Evolutionary conservation across 2,113 vertebrate genomes (phyloP), one percentile per base, ranked within the genome.

Genomic region (Psephotus haematonotus): DNA sequence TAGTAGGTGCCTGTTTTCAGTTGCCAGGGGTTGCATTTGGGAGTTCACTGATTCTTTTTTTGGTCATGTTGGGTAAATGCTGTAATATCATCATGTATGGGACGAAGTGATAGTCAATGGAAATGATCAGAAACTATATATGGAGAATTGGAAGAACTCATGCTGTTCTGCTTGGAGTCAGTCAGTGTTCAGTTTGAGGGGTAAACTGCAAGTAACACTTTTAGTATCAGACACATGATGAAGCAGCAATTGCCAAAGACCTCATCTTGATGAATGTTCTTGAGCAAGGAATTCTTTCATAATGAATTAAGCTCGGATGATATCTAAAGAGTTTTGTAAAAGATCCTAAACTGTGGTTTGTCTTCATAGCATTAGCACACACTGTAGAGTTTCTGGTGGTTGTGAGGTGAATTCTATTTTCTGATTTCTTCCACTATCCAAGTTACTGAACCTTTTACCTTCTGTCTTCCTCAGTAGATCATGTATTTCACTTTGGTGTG

Each of bases 301-400:
- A 16, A 33, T 25, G 35, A 83, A 2, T 22, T 63, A 25, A 89
- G 23, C 35, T 29, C 35, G 60, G 27, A 67, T 2, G 8, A 10
- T n/a, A 55, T 9, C 6, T 57, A 10, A 86, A 75, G 35, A 43
- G 31, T 55, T 86, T 24, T 64, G 52, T 28, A 41, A 49, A 77
- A 81, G 50, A 57, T 78, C 53, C 46, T 64, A 10, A 82, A 11
- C 41, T 79, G 90, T 96, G 83, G 91, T 93, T 96, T 94, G 23
- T 46, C 69, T 88, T 94, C 91, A 95, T 93, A 96, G 95, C 95
- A 94, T 90, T 88, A 82, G 41, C 37, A 2, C 44, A 59, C 18
- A 16, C 29, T 28, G 17, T 47, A 67, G 44, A 28, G 86, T 59
- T 85, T 89, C 74, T 91, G 53, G 64, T 83, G 86, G 25, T 60